Base-by-base conservation (phyloP, 2,888 invertebrate genomes). In the Carcina quercana region DNA sequence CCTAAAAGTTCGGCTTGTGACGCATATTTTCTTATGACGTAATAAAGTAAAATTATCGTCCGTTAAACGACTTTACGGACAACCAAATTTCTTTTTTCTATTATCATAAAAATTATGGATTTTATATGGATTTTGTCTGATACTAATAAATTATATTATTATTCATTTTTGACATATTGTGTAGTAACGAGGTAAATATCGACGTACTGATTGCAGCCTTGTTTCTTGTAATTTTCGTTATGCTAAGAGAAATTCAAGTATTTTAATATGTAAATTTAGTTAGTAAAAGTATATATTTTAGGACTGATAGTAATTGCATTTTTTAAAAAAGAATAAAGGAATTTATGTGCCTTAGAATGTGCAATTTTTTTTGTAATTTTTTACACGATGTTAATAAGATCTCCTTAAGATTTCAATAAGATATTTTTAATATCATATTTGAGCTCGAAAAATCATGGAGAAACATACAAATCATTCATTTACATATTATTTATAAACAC, bases 281-380 rank as follows among this genome's bases (percentile, higher is more conserved):
- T 11, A 13, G 20, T 20, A 20, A 20, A 20, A 20, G 21, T 37
- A 41, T 37, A 40, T 40, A 31, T 34, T 37, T 38, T 43, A 44
- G 46, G 49, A 45, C 56, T 54, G 53, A 51, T 42, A 45, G 44
- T 27, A 28, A 36, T 30, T 51, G 59, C 58, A 60, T 59, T 62
- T 58, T n/a, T 37, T 33, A 28, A 24, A 27, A 36, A 44, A 42
- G 38, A 41, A 47, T n/a, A n/a, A n/a, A n/a, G n/a, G n/a, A n/a
- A n/a, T n/a, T n/a, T n/a, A n/a, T n/a, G 63, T 60, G 63, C 63
- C 59, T 61, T 60, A 47, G 12, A 34, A 37, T 28, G 53, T 59
- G 55, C 30, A 33, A 37, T 37, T 15, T 27, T 29, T 34, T 24
- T 24, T 24, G 12, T 8, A 24, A 24, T 11, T 24, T 24, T 24